A percentile compares a stretch with the other conserved stretches of the same genome.
These are phyloP conservation scores for Platyrinchus mystaceus DNA, from an alignment of 2,797 vertebrate species.

Conservation along the genomic window DNA sequence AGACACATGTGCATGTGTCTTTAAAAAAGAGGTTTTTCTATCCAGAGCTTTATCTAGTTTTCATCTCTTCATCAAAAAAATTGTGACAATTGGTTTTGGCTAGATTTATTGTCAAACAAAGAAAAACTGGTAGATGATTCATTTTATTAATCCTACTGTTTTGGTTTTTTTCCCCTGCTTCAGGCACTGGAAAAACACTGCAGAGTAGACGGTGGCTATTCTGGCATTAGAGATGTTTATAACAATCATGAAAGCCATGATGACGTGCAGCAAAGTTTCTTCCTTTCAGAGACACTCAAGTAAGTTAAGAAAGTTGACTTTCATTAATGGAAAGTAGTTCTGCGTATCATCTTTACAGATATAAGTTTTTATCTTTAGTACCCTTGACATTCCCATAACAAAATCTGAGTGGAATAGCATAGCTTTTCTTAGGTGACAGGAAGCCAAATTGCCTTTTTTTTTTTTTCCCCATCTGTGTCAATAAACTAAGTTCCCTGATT, in stretches of 20 bases:
- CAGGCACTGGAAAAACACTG: conserved; percentile 95
- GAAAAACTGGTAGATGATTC: background rate
- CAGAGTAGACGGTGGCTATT: conserved; percentile 91
- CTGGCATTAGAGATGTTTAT: conserved; percentile 93
- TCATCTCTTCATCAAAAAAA: background rate
- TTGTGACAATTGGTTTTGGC: background rate
- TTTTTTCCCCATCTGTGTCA: background rate
- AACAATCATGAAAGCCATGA: conserved; percentile 83
- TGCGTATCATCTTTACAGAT: background rate
- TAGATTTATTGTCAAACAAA: background rate
- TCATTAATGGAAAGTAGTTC: background rate
- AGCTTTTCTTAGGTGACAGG: background rate
- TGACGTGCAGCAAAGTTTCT: conserved; percentile 98
- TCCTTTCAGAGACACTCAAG: conserved; percentile 96
- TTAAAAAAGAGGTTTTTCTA: background rate
- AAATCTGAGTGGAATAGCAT: background rate
- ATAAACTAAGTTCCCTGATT: background rate
- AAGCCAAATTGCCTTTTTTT: background rate
- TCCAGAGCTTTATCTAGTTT: background rate
- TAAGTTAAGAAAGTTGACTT: conserved; percentile 72
- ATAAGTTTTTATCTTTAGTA: background rate
- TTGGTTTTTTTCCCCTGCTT: background rate
- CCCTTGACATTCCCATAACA: background rate
- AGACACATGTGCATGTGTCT: background rate
- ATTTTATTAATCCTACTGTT: background rate